phyloP scores from a whole-genome alignment of 2,797 vertebrate species.

The Hemibagrus guttatus region DNA sequence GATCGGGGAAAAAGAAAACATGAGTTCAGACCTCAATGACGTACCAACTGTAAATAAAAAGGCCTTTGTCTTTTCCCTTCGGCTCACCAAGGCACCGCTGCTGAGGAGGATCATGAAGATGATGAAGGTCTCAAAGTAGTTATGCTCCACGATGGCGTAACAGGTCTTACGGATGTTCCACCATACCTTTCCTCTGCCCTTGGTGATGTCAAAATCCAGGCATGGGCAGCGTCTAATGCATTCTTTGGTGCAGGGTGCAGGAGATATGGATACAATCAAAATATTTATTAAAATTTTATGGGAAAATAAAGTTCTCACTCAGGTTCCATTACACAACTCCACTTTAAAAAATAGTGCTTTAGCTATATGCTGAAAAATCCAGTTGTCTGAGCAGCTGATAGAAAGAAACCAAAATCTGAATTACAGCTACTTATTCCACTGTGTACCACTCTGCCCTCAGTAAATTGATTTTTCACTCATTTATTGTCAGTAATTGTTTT shows the following conservation, averaged over 20 bases:
- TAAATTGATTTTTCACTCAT: not conserved
- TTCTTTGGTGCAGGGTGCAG: constrained; percentile 64
- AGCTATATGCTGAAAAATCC: not conserved
- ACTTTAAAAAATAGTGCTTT: not conserved
- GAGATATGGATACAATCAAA: not conserved
- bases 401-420: not conserved
- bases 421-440: not conserved
- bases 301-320: not conserved
- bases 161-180: constrained; percentile 86
- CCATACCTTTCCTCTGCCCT: constrained; percentile 80
- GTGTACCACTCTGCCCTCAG: not conserved
- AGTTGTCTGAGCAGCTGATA: not conserved
- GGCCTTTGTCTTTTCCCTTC: not conserved
- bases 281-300: not conserved
- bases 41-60: too few relatives aligned
- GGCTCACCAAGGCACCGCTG: constrained; percentile 88
- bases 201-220: constrained; percentile 81
- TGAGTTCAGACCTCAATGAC: not conserved
- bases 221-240: constrained; percentile 84
- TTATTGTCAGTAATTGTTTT: not conserved
- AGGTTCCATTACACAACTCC: not conserved
- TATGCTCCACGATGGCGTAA: constrained; percentile 89
- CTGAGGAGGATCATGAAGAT: constrained; percentile 97
- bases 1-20: constrained; percentile 8
- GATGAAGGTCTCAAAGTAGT: constrained; percentile 96